A percentile compares a stretch with the other conserved stretches of the same genome.
phyloP scores from a whole-genome alignment of 2,797 vertebrate species.

The Balearica regulorum region DNA sequence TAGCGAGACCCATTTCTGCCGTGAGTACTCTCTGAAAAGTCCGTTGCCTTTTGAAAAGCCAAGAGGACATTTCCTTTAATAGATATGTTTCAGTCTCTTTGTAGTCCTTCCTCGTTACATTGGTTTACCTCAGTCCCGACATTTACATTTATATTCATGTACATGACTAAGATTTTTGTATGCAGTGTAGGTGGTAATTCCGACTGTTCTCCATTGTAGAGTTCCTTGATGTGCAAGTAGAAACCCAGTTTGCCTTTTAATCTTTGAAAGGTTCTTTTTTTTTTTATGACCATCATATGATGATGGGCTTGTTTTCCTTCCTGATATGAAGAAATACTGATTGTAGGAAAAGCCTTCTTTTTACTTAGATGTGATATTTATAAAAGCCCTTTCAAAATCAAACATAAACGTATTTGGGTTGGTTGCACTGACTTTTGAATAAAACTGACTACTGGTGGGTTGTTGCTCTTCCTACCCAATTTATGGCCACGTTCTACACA shows the following conservation, averaged over 20 bases:
- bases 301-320: neutral
- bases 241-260: neutral
- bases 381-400: neutral
- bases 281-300: neutral
- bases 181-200: neutral
- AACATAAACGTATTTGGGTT: neutral
- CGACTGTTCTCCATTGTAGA: neutral
- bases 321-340: neutral
- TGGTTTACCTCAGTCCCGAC: neutral
- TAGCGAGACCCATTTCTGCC: neutral
- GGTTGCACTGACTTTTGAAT: neutral
- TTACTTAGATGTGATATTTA: neutral
- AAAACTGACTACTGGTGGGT: neutral
- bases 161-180: neutral
- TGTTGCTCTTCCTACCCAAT: neutral
- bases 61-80: neutral
- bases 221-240: neutral
- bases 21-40: neutral
- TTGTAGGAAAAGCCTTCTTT: neutral
- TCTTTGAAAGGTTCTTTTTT: neutral
- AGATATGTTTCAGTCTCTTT: neutral
- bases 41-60: neutral
- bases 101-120: neutral
- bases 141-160: neutral
- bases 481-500: neutral